A percentile compares a stretch with the other conserved stretches of the same genome.
phyloP scores from a whole-genome alignment of 1,140 invertebrate genomes.

The Tetranychus urticae region DNA sequence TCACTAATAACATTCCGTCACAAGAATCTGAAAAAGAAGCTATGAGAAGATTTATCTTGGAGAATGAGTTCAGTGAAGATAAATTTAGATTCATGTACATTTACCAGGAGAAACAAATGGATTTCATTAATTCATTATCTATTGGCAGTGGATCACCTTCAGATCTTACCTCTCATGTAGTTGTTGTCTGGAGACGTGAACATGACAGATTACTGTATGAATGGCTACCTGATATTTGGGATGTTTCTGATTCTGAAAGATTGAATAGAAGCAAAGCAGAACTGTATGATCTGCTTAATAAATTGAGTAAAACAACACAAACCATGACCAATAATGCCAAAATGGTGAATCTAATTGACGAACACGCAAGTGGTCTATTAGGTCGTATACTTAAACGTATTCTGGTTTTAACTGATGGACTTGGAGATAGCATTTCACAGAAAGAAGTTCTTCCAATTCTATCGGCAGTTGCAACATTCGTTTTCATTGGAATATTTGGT shows the following conservation, averaged over 20 bases:
- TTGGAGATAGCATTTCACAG: constrained; percentile 41
- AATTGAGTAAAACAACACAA: constrained; percentile 42
- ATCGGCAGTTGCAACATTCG: constrained; percentile 53
- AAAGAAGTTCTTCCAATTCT: constrained; percentile 54
- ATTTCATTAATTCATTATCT: constrained; percentile 48
- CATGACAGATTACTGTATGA: constrained; percentile 63
- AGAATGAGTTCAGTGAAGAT: constrained; percentile 16
- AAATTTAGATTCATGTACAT: constrained; percentile 45
- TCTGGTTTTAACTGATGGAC: constrained; percentile 40
- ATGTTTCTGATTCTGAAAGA: constrained; percentile 19
- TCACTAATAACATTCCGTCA: constrained; percentile 35
- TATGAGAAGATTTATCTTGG: constrained; percentile 31
- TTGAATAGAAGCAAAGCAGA: constrained; percentile 45
- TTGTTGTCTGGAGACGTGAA: constrained; percentile 70
- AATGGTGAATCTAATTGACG: constrained; percentile 25
- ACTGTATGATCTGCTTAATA: constrained; percentile 42
- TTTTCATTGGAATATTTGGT: constrained; percentile 50
- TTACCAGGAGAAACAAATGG: constrained; percentile 51
- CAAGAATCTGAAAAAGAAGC: constrained; percentile 21
- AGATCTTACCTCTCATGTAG: constrained; percentile 30
- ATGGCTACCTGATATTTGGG: constrained; percentile 48
- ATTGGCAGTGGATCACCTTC: constrained; percentile 23
- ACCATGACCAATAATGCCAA: constrained; percentile 22
- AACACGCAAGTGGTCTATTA: constrained; percentile 44
- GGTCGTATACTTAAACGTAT: constrained; percentile 39